These are phyloP conservation scores for Cherax quadricarinatus DNA, from an alignment of 1,140 invertebrate genomes.

Conservation along the genomic window DNA sequence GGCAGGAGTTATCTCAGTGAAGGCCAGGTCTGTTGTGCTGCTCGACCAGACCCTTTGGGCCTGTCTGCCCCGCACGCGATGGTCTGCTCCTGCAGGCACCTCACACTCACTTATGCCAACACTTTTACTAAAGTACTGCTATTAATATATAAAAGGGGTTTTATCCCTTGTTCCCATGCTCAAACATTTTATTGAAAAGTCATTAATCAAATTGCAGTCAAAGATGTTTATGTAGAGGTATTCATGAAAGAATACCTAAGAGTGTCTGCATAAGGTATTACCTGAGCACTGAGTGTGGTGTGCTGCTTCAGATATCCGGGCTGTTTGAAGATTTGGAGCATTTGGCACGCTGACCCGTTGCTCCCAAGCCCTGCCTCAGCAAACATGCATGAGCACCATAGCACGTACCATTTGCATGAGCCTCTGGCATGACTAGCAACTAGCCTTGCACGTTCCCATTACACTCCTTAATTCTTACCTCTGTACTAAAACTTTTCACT, in stretches of 20 bases:
- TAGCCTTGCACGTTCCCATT: conserved; percentile 29
- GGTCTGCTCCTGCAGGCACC: conserved; percentile 60
- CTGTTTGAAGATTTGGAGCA: conserved; percentile 72
- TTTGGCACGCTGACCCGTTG: conserved; percentile 71
- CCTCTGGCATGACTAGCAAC: conserved; percentile 21
- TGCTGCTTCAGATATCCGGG: conserved; percentile 68
- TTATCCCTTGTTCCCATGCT: background rate
- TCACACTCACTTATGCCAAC: conserved; percentile 64
- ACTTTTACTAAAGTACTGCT: conserved; percentile 31
- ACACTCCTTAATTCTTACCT: conserved; percentile 28
- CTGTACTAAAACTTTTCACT: conserved; percentile 32
- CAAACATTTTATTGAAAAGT: background rate
- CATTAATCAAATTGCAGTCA: background rate
- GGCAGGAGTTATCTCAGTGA: conserved; percentile 96
- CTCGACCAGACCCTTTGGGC: conserved; percentile 65
- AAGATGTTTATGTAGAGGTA: background rate
- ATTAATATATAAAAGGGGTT: too few relatives aligned
- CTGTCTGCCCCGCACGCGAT: conserved; percentile 71
- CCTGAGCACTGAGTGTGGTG: conserved; percentile 65
- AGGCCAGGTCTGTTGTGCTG: conserved; percentile 91
- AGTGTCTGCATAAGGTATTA: conserved; percentile 59
- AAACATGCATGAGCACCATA: conserved; percentile 58
- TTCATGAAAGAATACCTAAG: background rate
- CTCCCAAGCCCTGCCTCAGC: conserved; percentile 70
- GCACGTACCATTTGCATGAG: conserved; percentile 55